Evolutionary conservation across 2,797 vertebrate genomes (phyloP).

Genomic region (Aldrovandia affinis): DNA sequence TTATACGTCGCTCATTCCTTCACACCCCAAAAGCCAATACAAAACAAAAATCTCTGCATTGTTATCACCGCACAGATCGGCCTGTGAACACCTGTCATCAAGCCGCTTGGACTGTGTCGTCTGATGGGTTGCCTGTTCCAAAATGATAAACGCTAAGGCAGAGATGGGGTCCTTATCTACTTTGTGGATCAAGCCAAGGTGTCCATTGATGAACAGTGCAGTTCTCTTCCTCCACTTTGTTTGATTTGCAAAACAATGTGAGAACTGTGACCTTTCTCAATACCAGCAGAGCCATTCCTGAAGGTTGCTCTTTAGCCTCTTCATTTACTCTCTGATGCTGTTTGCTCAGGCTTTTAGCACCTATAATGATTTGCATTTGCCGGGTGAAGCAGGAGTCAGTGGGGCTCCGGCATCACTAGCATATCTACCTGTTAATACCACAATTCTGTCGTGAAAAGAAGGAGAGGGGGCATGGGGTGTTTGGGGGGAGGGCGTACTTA

Average conservation of each 20-base stretch:
- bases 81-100: neutral
- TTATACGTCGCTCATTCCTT: no score
- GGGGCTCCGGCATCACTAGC: no score
- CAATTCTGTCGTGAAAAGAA: no score
- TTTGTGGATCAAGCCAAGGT: neutral
- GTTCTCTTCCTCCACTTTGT: neutral
- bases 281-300: neutral
- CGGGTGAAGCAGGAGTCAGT: no score
- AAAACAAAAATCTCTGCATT: neutral
- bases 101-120: neutral
- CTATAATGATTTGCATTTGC: no score
- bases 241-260: neutral
- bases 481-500: no score
- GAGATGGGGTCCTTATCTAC: neutral
- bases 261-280: neutral
- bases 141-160: neutral
- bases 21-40: no score
- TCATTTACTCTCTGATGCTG: neutral
- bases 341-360: slow-evolving; percentile 5
- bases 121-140: neutral
- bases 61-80: neutral
- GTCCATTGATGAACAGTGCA: neutral
- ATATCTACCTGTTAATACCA: no score
- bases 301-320: neutral
- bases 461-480: no score